A percentile compares a stretch with the other conserved stretches of the same genome.
Conservation (phyloP, 2,797 vertebrate species). For the Hippocampus kuda region DNA sequence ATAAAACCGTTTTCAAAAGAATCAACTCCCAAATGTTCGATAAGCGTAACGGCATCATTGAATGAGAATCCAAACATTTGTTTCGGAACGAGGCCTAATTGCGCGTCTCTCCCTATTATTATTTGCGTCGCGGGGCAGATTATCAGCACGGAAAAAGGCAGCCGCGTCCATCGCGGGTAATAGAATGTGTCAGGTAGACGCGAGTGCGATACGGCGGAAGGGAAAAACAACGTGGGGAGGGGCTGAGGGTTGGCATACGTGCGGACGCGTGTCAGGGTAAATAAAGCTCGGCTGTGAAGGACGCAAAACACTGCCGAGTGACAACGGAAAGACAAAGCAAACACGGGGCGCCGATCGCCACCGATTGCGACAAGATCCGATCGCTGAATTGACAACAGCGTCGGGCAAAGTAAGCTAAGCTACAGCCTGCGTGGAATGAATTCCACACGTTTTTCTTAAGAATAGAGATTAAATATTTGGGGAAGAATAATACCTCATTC, state of each 20-base stretch:
- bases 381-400: too few relatives aligned
- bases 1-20: too few relatives aligned
- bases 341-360: neutral
- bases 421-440: too few relatives aligned
- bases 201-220: neutral
- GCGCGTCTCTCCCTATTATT: neutral
- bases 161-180: neutral
- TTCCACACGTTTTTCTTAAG: too few relatives aligned
- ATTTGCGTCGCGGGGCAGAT: neutral
- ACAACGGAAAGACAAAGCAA: neutral
- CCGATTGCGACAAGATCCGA: neutral
- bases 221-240: neutral
- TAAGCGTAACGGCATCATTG: too few relatives aligned
- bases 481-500: too few relatives aligned
- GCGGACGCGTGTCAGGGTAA: neutral
- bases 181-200: conserved; percentile 3
- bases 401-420: too few relatives aligned
- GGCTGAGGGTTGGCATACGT: neutral
- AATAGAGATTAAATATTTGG: too few relatives aligned
- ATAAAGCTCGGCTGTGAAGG: neutral
- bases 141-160: neutral
- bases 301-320: neutral
- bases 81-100: neutral
- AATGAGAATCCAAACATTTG: too few relatives aligned
- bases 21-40: too few relatives aligned